Conservation (phyloP, 1,140 invertebrate species). For the Himalopsyche phryganea region DNA sequence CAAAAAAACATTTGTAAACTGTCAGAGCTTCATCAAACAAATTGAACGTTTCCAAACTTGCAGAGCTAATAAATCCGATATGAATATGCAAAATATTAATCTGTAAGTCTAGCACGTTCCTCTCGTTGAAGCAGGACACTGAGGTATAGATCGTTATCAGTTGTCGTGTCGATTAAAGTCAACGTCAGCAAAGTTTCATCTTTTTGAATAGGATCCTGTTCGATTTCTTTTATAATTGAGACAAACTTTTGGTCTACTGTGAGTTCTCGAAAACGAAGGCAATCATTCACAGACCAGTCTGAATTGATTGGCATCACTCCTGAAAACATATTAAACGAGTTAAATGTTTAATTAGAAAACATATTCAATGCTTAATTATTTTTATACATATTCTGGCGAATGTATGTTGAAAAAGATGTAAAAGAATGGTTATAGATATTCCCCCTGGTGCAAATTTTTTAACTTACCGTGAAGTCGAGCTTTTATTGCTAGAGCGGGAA, state of each 20-base stretch:
- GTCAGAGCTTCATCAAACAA: no score
- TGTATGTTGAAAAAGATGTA: no score
- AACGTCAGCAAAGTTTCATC: slow-evolving; percentile 51
- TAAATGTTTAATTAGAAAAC: not conserved
- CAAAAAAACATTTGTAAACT: no score
- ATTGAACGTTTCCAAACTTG: no score
- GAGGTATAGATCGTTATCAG: slow-evolving; percentile 52
- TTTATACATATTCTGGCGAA: no score
- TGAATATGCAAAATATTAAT: no score
- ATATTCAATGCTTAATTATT: no score
- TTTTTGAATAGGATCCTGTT: slow-evolving; percentile 48
- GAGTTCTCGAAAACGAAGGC: slow-evolving; percentile 55
- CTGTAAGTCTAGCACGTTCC: slow-evolving; percentile 45
- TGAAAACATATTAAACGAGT: slow-evolving; percentile 35
- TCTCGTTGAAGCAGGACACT: slow-evolving; percentile 51
- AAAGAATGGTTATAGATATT: not conserved
- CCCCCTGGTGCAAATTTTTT: not conserved
- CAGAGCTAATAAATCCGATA: no score
- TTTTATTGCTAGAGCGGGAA: slow-evolving; percentile 48
- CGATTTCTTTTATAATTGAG: slow-evolving; percentile 50
- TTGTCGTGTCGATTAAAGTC: slow-evolving; percentile 55
- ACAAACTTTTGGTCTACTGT: slow-evolving; percentile 57
- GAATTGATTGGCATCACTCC: slow-evolving; percentile 54
- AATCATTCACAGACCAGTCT: slow-evolving; percentile 59
- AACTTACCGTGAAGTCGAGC: slow-evolving; percentile 43